phyloP scores from a whole-genome alignment of 2,797 vertebrate genomes.

The Gymnodraco acuticeps region DNA sequence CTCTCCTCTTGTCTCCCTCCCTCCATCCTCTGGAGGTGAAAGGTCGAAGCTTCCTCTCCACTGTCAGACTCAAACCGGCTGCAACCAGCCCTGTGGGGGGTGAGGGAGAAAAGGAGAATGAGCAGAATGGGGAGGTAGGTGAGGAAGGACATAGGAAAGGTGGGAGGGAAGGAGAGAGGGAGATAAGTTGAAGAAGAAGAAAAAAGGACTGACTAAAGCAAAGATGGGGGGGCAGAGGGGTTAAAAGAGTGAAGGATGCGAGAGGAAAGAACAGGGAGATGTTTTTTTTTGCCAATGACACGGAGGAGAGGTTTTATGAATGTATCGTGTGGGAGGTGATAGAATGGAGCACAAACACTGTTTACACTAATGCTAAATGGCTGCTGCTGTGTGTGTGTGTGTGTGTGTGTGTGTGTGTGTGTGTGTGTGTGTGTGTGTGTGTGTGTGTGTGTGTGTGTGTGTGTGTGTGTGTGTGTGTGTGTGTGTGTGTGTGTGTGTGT shows the following conservation, averaged over 20 bases:
- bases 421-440: conserved; percentile 24
- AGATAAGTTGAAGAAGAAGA: conserved; percentile 13
- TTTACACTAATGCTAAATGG: conserved; percentile 76
- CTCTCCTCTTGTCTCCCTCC: conserved; percentile 58
- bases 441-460: conserved; percentile 6
- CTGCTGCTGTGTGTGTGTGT: conserved; percentile 44
- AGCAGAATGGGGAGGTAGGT: conserved; percentile 57
- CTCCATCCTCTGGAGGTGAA: conserved; percentile 80
- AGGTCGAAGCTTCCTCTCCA: conserved; percentile 82
- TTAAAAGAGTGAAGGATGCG: conserved; percentile 50
- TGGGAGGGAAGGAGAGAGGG: conserved; percentile 17
- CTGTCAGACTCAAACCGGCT: conserved; percentile 83
- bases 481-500: conserved; percentile 23
- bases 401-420: conserved; percentile 18
- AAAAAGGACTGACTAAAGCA: conserved; percentile 27
- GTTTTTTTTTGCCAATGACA: conserved; percentile 66
- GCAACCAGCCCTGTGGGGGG: conserved; percentile 69
- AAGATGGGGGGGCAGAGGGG: conserved; percentile 25
- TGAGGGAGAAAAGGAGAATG: conserved; percentile 45
- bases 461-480: conserved; percentile 26
- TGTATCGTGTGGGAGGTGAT: conserved; percentile 82
- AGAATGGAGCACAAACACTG: conserved; percentile 78
- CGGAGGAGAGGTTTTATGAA: conserved; percentile 79
- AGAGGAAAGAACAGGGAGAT: conserved; percentile 57
- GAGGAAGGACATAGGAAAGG: conserved; percentile 49